Percentiles rank a stretch among this genome's conserved stretches.
phyloP scores from a whole-genome alignment of 2,888 invertebrate species.

The Thera obeliscata region DNA sequence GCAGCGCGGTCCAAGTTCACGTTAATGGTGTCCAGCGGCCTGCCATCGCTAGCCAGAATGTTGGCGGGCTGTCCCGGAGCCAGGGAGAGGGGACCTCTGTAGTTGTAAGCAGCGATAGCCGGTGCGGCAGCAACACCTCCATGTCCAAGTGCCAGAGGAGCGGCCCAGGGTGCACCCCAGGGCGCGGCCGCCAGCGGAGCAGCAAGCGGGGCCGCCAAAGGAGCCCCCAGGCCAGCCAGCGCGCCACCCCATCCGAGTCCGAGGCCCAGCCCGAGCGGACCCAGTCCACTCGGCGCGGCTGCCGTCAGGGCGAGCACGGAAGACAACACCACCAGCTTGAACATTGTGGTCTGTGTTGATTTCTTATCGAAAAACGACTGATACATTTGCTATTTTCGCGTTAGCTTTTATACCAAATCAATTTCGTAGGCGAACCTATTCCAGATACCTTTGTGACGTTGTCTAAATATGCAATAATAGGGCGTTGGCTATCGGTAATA shows the following conservation, averaged over 20 bases:
- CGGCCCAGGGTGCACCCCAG: slow-evolving; percentile 42
- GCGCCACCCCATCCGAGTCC: slow-evolving; percentile 52
- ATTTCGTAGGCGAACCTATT: slow-evolving; percentile 68
- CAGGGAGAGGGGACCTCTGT: slow-evolving; percentile 72
- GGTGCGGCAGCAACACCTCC: slow-evolving; percentile 55
- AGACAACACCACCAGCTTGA: slow-evolving; percentile 86
- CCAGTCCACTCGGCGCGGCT: slow-evolving; percentile 71
- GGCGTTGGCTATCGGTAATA: slow-evolving; percentile 65
- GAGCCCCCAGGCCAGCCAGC: slow-evolving; percentile 58
- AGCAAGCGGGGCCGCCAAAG: slow-evolving; percentile 51
- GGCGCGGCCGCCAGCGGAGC: slow-evolving; percentile 45
- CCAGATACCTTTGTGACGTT: slow-evolving; percentile 75
- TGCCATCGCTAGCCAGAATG: slow-evolving; percentile 75
- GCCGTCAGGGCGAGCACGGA: slow-evolving; percentile 84
- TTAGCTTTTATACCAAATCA: slow-evolving; percentile 70
- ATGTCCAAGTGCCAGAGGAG: slow-evolving; percentile 46
- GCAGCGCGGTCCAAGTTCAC: slow-evolving; percentile 77
- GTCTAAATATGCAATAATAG: slow-evolving; percentile 62
- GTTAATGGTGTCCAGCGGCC: slow-evolving; percentile 77
- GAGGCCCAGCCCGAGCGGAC: slow-evolving; percentile 39
- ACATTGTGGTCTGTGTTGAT: slow-evolving; percentile 83
- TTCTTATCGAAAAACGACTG: slow-evolving; percentile 70
- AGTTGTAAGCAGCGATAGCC: slow-evolving; percentile 67
- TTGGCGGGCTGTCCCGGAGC: slow-evolving; percentile 68
- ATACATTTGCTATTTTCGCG: slow-evolving; percentile 55